Evolutionary conservation across 2,797 vertebrate species (phyloP), one percentile per base, ranked within the genome.

Genomic region (Scyliorhinus canicula): DNA sequence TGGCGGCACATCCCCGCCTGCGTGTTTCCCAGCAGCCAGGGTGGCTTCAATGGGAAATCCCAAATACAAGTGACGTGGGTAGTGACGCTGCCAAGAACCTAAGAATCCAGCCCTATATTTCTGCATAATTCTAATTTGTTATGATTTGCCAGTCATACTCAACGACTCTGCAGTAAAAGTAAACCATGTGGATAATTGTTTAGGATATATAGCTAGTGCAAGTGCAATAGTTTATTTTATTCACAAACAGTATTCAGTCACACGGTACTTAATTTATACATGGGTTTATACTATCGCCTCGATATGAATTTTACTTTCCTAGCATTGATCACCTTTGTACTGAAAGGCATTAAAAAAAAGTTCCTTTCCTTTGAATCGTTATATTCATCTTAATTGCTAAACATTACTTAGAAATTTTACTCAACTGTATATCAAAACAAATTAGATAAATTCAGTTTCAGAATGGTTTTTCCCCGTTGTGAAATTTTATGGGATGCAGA

Each of bases 251-350:
- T 65, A 91, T 63, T 63, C n/a, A 63, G 65, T 65, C 19, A 44
- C n/a, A 90, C n/a, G 65, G 65, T 63, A 28, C 35, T 90, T 90
- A n/a, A 91, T 91, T 91, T 91, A 8, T 91, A 91, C 88, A 91
- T 28, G 4, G 63, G 65, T 60, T 21, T 26, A 88, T 57, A 91
- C 26, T 88, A 21, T 65, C 19, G 40, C 40, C 35, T 91, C 88
- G 26, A 65, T 60, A 65, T 65, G 35, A 91, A 63, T 63, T 57
- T 88, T 91, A 90, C 19, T 91, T 91, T 14, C 40, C 57, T 40
- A 40, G 40, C 60, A 40, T 63, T 65, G 24, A n/a, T 91, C n/a
- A 47, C 47, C 79, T 65, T 65, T 91, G n/a, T 65, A 91, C 88
- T 21, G 60, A 91, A 63, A 91, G 57, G 86, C 0, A 24, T 31